These are phyloP conservation scores for Horisme vitalbata DNA, from an alignment of 2,888 invertebrate genomes.

Conservation along the genomic window DNA sequence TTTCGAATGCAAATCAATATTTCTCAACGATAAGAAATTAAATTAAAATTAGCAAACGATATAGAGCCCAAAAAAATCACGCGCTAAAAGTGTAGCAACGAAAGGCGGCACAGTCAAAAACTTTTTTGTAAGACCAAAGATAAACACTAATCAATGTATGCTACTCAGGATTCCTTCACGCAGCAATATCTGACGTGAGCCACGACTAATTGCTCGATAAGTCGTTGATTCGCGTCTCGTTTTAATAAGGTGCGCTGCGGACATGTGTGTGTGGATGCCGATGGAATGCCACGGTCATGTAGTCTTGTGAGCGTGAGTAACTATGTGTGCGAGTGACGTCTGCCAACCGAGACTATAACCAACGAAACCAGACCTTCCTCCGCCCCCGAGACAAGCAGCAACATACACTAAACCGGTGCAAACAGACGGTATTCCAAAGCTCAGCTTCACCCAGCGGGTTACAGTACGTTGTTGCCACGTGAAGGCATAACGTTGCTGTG, in stretches of 20 bases:
- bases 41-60: neutral
- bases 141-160: slow-evolving; percentile 59
- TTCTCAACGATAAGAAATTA: neutral
- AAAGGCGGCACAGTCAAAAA: slow-evolving; percentile 19
- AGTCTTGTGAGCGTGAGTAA: slow-evolving; percentile 51
- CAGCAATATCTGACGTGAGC: slow-evolving; percentile 67
- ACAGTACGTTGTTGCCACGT: slow-evolving; percentile 76
- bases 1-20: neutral
- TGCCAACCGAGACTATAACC: slow-evolving; percentile 68
- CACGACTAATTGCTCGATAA: slow-evolving; percentile 82
- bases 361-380: slow-evolving; percentile 47
- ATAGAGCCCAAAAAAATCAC: neutral
- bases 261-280: slow-evolving; percentile 73
- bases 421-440: slow-evolving; percentile 56
- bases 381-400: slow-evolving; percentile 45
- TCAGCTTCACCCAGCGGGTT: slow-evolving; percentile 52
- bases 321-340: slow-evolving; percentile 77
- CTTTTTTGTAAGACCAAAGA: slow-evolving; percentile 22
- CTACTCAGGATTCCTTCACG: slow-evolving; percentile 52
- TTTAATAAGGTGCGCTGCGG: slow-evolving; percentile 80
- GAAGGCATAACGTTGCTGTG: slow-evolving; percentile 63
- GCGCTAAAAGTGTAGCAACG: neutral
- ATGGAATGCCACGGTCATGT: slow-evolving; percentile 80
- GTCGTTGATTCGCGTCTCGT: slow-evolving; percentile 83
- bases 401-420: slow-evolving; percentile 44